Base-by-base conservation (phyloP, 2,888 invertebrate genomes). In the Rhamphomyia laevipes region DNA sequence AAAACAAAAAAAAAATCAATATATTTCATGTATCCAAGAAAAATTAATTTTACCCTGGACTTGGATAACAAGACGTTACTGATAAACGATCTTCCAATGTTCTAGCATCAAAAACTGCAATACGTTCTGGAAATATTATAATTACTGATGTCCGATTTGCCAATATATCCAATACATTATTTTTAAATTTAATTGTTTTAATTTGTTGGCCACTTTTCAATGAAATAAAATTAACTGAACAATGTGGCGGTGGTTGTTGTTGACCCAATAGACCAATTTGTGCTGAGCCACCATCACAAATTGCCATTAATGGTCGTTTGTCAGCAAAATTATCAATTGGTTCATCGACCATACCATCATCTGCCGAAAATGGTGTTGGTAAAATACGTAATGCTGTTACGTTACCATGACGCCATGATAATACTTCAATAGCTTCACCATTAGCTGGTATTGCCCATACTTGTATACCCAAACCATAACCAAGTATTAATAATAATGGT, bases 111-210 rank as follows among this genome's bases (percentile, higher is more conserved):
- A 94, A 92, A 12, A 94, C 84, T 0, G 92, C 90, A 57, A 95
- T 85, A 52, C 86, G 82, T 71, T 94, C 94, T 45, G 84, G 76
- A 70, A 95, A 94, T 0, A 90, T 85, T 3, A 92, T 84, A 15
- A 88, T 87, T 43, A 96, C 78, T 11, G 89, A 89, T 51, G 87
- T 80, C 59, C 84, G 84, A 73, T 93, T 94, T n/a, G 89, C 88
- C 56, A 87, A 69, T 52, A 95, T 85, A 65, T 92, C 92, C 60
- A 86, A 76, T 46, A 95, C 84, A 2, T 85, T 84, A 67, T 85
- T 90, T 73, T 91, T 92, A 74, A 93, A 95, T 71, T 92, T 91
- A 58, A 92, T 88, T 63, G 84, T 86, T 67, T 92, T 92, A n/a
- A 70, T 66, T 55, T 68, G 70, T 13, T 59, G 59, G 33, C 65